A percentile compares a stretch with the other conserved stretches of the same genome.
Conservation (phyloP, 2,113 vertebrate species). For the Halcyon malimbica region DNA sequence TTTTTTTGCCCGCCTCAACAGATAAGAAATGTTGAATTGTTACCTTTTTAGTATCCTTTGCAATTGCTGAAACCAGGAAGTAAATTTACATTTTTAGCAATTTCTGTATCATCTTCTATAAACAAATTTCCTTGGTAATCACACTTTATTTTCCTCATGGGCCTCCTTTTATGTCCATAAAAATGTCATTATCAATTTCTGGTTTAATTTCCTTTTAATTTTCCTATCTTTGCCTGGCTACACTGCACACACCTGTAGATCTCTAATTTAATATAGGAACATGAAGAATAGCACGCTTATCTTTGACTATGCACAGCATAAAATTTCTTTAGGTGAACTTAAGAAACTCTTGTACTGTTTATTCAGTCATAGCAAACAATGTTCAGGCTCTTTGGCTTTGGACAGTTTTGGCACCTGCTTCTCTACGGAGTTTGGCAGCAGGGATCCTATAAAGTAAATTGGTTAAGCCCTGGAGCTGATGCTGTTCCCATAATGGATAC, state of each 20-base stretch:
- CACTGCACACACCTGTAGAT: neutral
- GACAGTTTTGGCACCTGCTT: neutral
- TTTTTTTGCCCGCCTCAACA: neutral
- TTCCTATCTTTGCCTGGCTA: slow-evolving; percentile 3
- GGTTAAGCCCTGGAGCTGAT: neutral
- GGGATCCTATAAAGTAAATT: neutral
- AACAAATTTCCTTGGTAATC: slow-evolving; percentile 35
- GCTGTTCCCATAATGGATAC: neutral
- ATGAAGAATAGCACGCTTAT: neutral
- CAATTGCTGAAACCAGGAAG: neutral
- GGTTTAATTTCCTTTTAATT: slow-evolving; percentile 46
- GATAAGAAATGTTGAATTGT: neutral
- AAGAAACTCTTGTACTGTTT: neutral
- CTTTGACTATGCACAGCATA: neutral
- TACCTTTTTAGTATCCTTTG: neutral
- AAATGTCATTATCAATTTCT: slow-evolving; percentile 9
- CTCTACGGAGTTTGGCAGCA: neutral
- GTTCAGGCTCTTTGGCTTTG: neutral
- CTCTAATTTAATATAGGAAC: neutral
- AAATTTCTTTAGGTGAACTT: neutral
- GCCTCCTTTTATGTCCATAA: neutral
- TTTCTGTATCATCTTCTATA: neutral
- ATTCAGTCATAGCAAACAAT: neutral
- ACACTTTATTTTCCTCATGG: neutral
- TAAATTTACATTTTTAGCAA: neutral